phyloP scores from a whole-genome alignment of 2,888 invertebrate genomes.

The Tachina lurida region DNA sequence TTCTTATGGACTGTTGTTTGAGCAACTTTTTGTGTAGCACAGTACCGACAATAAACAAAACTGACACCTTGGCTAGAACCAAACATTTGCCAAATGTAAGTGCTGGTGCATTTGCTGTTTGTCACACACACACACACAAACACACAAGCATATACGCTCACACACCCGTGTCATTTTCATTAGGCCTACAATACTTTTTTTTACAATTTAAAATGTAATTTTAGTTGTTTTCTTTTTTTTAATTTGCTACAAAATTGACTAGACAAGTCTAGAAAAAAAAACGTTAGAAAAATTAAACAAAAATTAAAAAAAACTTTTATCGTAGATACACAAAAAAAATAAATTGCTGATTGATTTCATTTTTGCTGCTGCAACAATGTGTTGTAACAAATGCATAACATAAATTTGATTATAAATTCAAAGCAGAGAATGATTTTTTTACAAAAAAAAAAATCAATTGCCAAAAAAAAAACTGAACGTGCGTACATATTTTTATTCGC shows the following conservation, averaged over 20 bases:
- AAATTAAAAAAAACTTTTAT: slow-evolving; percentile 22
- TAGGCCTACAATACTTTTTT: slow-evolving; percentile 53
- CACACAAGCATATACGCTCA: slow-evolving; percentile 15
- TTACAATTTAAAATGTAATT: slow-evolving; percentile 43
- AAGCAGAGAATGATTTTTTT: slow-evolving; percentile 11
- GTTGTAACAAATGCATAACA: slow-evolving; percentile 38
- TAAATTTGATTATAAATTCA: slow-evolving; percentile 48
- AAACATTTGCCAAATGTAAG: slow-evolving; percentile 15
- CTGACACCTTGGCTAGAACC: slow-evolving; percentile 34
- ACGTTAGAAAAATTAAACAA: background rate
- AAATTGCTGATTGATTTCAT: slow-evolving; percentile 64
- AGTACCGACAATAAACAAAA: slow-evolving; percentile 15
- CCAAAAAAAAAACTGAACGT: background rate
- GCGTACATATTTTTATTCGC: background rate
- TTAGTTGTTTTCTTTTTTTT: background rate
- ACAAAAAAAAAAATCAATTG: background rate
- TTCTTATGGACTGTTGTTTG: background rate
- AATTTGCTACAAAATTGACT: slow-evolving; percentile 39
- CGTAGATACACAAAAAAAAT: slow-evolving; percentile 28
- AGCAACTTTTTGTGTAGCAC: background rate
- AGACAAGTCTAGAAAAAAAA: slow-evolving; percentile 34
- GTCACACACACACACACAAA: slow-evolving; percentile 5
- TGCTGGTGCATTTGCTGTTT: slow-evolving; percentile 2
- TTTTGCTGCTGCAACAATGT: slow-evolving; percentile 45
- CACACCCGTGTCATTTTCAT: slow-evolving; percentile 34